Base-by-base conservation (phyloP, 2,113 vertebrate species). In the Todiramphus saurophagus region DNA sequence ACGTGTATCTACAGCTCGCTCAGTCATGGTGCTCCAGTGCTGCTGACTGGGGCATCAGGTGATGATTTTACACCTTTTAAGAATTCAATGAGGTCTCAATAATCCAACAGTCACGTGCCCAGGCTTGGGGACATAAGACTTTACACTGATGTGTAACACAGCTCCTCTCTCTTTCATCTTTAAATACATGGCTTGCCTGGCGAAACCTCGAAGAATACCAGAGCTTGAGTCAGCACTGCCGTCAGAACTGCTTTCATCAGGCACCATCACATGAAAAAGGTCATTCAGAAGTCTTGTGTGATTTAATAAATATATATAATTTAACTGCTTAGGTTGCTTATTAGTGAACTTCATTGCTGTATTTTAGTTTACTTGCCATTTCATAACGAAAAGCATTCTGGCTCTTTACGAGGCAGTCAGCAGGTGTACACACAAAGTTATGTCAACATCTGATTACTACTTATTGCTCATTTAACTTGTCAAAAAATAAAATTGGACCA, bases 381-480 rank as follows among this genome's bases (percentile, higher is more conserved):
- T 76, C 74, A 93, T 87, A 94, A 96, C 87, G 87, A 87, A 94
- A 89, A 96, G 87, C 63, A 94, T 97, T 96, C 75, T 82, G 86
- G 59, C 93, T 96, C 96, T 96, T 97, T 94, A 95, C 58, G 67
- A 92, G 93, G 92, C 96, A 91, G 83, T 27, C 89, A 94, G 95
- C 96, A 97, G 96, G 96, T 97, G 96, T 87, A 96, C 89, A 82
- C 62, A 92, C 81, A 92, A 92, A 91, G 94, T 93, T 89, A 93
- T 94, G 96, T 96, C 95, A 96, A 90, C 91, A 96, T 94, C 91
- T 94, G 93, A 96, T 91, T 91, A 91, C 96, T 94, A 66, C 93
- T 94, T 93, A 94, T 43, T 95, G 95, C 93, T 95, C 91, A 94
- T 96, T 97, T 96, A 94, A 78, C 86, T 87, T 63, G n/a, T 58